A percentile compares a stretch with the other conserved stretches of the same genome.
Conservation (phyloP, 2,888 invertebrate species). For the Hybos culiciformis region DNA sequence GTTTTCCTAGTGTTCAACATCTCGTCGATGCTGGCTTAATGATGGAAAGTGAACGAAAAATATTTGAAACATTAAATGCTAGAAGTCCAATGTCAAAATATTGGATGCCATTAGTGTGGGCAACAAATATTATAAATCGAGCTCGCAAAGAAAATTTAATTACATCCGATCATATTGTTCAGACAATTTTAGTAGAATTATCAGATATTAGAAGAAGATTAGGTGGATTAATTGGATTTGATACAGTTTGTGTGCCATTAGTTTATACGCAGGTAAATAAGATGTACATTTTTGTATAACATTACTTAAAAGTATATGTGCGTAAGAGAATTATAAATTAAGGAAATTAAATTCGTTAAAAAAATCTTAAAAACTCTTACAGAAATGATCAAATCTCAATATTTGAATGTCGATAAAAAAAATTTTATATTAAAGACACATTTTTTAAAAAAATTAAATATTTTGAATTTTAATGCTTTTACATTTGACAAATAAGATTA, state of each 20-base stretch:
- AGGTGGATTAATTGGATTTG: conserved; percentile 77
- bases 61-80: conserved; percentile 78
- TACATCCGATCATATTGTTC: conserved; percentile 81
- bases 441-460: too few relatives aligned
- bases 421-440: too few relatives aligned
- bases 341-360: neutral
- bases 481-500: too few relatives aligned
- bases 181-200: conserved; percentile 76
- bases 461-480: too few relatives aligned
- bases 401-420: too few relatives aligned
- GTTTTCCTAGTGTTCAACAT: conserved; percentile 82
- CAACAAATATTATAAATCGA: conserved; percentile 78
- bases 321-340: neutral
- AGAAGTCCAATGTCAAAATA: conserved; percentile 84
- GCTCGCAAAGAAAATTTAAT: conserved; percentile 75
- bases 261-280: conserved; percentile 75
- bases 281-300: too few relatives aligned
- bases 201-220: conserved; percentile 75
- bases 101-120: conserved; percentile 91
- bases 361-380: too few relatives aligned
- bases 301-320: neutral
- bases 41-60: conserved; percentile 83
- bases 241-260: conserved; percentile 81
- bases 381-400: too few relatives aligned
- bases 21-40: conserved; percentile 82